Evolutionary conservation across 2,797 vertebrate species (phyloP).

Genomic region (Falco novaeseelandiae): DNA sequence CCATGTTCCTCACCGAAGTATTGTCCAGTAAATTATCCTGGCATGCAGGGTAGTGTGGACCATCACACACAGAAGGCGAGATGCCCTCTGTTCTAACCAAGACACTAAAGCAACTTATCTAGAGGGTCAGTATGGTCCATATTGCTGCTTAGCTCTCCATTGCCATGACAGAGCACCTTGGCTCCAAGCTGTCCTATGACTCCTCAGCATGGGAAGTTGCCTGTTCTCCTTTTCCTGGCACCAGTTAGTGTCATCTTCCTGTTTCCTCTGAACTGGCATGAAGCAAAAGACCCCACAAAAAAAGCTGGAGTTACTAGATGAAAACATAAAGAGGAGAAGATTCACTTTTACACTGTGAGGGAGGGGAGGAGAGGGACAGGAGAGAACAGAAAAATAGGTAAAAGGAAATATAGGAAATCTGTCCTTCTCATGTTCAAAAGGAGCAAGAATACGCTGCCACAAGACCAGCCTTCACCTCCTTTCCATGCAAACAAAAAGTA

Average conservation of each 20-base stretch:
- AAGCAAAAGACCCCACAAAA: not conserved
- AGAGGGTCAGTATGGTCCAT: not conserved
- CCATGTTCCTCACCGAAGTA: not conserved
- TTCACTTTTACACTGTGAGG: not conserved
- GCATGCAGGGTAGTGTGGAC: not conserved
- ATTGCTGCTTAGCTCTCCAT: not conserved
- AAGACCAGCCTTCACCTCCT: not conserved
- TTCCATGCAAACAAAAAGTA: not conserved
- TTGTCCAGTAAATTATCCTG: not conserved
- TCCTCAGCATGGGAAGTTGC: not conserved
- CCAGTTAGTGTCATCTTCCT: not conserved
- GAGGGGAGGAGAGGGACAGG: not conserved
- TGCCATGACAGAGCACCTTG: not conserved
- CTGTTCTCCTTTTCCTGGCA: not conserved
- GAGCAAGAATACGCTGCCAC: not conserved
- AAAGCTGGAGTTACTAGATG: not conserved
- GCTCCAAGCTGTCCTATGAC: not conserved
- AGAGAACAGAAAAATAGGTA: not conserved
- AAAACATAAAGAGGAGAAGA: not conserved
- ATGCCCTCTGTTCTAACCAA: not conserved
- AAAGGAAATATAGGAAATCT: not conserved
- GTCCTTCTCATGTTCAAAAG: not conserved
- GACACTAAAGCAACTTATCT: not conserved
- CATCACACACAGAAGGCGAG: not conserved
- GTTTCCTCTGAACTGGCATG: not conserved